Evolutionary conservation across 1,140 invertebrate species (phyloP), one percentile per base, ranked within the genome.

Genomic region (Holcopasites calliopsidis): DNA sequence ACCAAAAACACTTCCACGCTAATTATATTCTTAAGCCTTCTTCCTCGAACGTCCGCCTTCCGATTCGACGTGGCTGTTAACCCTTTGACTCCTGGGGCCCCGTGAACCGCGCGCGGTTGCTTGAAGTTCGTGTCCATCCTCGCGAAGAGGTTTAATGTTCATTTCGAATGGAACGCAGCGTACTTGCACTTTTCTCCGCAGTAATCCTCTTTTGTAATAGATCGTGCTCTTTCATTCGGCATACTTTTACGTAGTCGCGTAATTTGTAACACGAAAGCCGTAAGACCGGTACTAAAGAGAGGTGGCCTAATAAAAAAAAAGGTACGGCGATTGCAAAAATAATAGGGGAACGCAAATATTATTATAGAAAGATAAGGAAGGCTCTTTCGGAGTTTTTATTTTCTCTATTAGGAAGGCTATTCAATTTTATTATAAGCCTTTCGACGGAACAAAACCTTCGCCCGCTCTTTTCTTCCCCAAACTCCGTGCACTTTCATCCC

Each of bases 1-100:
- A 21, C 61, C 54, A n/a, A 35, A 42, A 23, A 44, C 49, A 11
- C 44, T 62, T 71, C 54, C 73, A 26, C 66, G 52, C 21, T 21
- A 26, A 26, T 70, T 61, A 44, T 49, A 44, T 60, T 71, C 35
- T 42, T 61, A 42, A 40, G 13, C 38, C 31, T 21, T 28, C 35
- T 21, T 13, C 10, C 13, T 28, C 42, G 23, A 5, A 10, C n/a
- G 40, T 49, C 33, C 50, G 54, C 50, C 69, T 62, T 33, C 5
- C 44, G 38, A 16, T 71, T 54, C 5, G 10, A 50, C 33, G 11
- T 35, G 62, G 31, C 35, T 54, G n/a, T 50, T 23, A 52, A 21
- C 64, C 49, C 49, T 8, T 21, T 26, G 1, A n/a, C 38, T 18
- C 8, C 0, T 52, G 33, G 6, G 38, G 47, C 23, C 58, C 50